Evolutionary conservation across 2,888 invertebrate species (phyloP), one percentile per base, ranked within the genome.

Genomic region (Lucinisca nassula): DNA sequence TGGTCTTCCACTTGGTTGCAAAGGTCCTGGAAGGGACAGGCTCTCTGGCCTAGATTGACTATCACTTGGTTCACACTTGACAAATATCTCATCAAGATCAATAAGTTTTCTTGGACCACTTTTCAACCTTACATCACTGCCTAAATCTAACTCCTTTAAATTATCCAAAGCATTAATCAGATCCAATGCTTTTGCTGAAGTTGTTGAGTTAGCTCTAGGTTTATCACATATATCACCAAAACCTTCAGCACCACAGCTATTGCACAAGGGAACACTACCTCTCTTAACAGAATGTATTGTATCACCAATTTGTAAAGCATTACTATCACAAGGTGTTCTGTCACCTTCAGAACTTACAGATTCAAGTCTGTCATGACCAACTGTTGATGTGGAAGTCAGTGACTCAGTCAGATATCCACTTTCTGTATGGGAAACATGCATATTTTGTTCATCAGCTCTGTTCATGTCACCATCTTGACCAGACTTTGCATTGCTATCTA

Each of bases 11-110:
- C 72, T 58, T 27, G 58, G 51, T 55, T 93, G 90, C 21, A 90
- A 70, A 21, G 93, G 89, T 37, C 51, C 80, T 0, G 91, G 90
- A 67, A 67, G 67, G 17, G 93, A 73, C 55, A 94, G 89, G 85
- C 91, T 92, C 79, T 92, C 91, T 27, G 94, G 94, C 58, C 94
- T 79, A 1, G 87, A 27, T 10, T 61, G 73, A 74, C 30, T 49
- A 35, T 77, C 58, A 37, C 17, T 58, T 40, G 45, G 8, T 27
- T 40, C 40, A 45, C 40, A 45, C 24, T 74, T 74, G 10, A 27
- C 74, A 49, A 74, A 74, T 27, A 49, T 75, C 24, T 81, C 40
- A 72, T 35, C 45, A 27, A n/a, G 30, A 75, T 75, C 51, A 0
- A 27, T 55, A 10, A 70, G 55, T 35, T 81, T 76, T 73, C 49